phyloP scores from a whole-genome alignment of 2,113 vertebrate genomes.

The Eptesicus fuscus region DNA sequence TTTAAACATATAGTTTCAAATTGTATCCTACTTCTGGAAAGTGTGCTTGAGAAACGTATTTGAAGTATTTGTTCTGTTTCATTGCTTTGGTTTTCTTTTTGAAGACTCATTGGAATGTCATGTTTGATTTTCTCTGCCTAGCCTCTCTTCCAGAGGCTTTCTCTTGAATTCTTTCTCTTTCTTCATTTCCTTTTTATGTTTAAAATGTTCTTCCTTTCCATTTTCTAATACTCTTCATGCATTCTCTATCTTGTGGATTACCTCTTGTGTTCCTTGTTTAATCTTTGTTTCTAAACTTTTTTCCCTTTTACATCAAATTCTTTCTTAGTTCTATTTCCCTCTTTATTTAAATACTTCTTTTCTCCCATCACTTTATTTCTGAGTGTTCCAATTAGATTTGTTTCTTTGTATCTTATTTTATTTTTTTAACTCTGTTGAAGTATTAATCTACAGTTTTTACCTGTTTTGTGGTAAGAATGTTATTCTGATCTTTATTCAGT shows the following conservation, averaged over 20 bases:
- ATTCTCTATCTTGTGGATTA: not conserved
- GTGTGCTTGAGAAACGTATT: not conserved
- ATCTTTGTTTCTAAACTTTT: not conserved
- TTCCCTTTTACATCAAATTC: not conserved
- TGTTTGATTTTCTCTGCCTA: not conserved
- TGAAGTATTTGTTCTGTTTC: not conserved
- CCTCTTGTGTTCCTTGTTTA: not conserved
- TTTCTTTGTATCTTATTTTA: not conserved
- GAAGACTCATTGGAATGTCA: not conserved
- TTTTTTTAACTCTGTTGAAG: conserved; percentile 27
- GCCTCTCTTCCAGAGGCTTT: not conserved
- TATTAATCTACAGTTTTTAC: not conserved
- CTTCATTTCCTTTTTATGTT: not conserved
- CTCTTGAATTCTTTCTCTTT: not conserved
- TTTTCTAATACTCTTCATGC: not conserved
- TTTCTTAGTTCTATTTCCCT: not conserved
- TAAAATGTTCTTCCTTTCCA: not conserved
- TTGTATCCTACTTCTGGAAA: not conserved
- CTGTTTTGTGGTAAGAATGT: conserved; percentile 34
- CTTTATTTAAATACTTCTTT: not conserved
- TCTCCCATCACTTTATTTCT: not conserved
- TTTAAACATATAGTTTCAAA: not conserved
- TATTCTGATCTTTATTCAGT: not conserved
- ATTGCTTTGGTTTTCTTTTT: not conserved
- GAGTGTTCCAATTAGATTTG: not conserved